A percentile compares a stretch with the other conserved stretches of the same genome.
phyloP scores from a whole-genome alignment of 1,140 invertebrate genomes.

The Ostrea edulis region DNA sequence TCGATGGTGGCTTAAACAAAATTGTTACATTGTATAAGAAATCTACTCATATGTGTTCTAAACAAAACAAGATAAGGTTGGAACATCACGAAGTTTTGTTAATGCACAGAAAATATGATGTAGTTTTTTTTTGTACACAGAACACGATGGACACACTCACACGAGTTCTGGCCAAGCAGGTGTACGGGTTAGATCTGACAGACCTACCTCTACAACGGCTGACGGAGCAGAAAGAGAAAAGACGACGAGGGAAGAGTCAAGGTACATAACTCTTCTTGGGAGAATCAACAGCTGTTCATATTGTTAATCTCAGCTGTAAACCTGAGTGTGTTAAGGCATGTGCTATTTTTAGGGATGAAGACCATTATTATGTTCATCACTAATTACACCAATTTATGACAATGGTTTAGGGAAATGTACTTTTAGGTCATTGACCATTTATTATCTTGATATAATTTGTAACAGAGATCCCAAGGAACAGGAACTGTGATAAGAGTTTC shows the following conservation, averaged over 20 bases:
- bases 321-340: too few species aligned
- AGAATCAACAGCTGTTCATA: too few species aligned
- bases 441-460: background rate
- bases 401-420: too few species aligned
- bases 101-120: background rate
- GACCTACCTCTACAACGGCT: conserved; percentile 92
- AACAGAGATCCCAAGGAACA: conserved; percentile 55
- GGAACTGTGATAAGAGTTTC: conserved; percentile 68
- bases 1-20: too few species aligned
- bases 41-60: too few species aligned
- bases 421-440: background rate
- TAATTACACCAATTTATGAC: too few species aligned
- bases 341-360: too few species aligned
- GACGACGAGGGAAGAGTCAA: conserved; percentile 79
- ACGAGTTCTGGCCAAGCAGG: conserved; percentile 93
- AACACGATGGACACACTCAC: conserved; percentile 98
- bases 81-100: too few species aligned
- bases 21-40: too few species aligned
- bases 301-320: too few species aligned
- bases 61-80: too few species aligned
- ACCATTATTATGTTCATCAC: too few species aligned
- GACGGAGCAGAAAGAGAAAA: conserved; percentile 90
- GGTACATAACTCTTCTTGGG: conserved; percentile 49
- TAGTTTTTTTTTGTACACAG: conserved; percentile 79
- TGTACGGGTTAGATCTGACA: conserved; percentile 94